Conservation (phyloP, 2,888 invertebrate species). For the Nemotelus pantherinus region DNA sequence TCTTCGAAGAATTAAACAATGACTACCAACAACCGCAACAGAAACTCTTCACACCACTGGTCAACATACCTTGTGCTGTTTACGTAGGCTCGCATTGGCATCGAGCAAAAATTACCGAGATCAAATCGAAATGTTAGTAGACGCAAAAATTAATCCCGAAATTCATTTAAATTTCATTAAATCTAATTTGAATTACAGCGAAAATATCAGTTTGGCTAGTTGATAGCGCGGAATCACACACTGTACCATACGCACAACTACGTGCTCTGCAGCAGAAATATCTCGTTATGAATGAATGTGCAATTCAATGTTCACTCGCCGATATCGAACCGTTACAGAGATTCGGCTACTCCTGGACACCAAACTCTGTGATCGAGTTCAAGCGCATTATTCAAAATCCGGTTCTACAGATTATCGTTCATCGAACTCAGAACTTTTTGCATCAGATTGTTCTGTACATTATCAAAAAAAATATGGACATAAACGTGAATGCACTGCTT, state of each 20-base stretch:
- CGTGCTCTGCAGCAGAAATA: constrained; percentile 65
- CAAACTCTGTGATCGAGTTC: constrained; percentile 60
- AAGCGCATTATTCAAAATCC: constrained; percentile 59
- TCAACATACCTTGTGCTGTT: constrained; percentile 57
- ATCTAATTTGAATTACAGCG: constrained; percentile 15
- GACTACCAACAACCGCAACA: constrained; percentile 54
- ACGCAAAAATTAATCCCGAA: background rate
- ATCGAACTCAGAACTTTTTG: constrained; percentile 54
- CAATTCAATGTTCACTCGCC: constrained; percentile 59
- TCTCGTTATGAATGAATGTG: constrained; percentile 53
- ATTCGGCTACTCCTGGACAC: constrained; percentile 62
- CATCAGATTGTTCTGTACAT: constrained; percentile 65
- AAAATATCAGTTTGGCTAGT: constrained; percentile 56
- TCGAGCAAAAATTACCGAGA: constrained; percentile 57
- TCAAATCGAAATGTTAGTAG: constrained; percentile 56
- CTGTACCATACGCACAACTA: constrained; percentile 66
- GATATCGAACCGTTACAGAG: constrained; percentile 64
- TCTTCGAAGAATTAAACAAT: constrained; percentile 53
- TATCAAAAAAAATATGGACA: constrained; percentile 57
- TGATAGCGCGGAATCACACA: constrained; percentile 72
- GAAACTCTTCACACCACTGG: constrained; percentile 59
- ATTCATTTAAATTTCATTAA: background rate
- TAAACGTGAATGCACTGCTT: constrained; percentile 68
- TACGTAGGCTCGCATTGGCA: constrained; percentile 56
- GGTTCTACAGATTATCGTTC: constrained; percentile 63